These are phyloP conservation scores for Drosophila parabipectinata DNA, from an alignment of 1,140 invertebrate species.

Conservation along the genomic window DNA sequence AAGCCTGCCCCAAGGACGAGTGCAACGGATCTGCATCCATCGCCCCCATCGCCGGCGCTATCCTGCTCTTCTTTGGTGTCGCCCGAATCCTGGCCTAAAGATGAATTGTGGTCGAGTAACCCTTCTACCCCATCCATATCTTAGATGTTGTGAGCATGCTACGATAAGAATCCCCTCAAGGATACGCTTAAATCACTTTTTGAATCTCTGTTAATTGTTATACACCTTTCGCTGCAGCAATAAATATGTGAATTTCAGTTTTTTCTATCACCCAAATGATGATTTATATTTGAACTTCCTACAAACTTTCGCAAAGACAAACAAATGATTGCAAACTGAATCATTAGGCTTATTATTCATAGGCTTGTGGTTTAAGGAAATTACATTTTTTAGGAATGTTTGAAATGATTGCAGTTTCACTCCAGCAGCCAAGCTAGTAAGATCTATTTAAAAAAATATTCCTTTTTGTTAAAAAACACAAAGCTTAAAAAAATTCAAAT, in stretches of 20 bases:
- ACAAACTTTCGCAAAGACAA: too few relatives aligned
- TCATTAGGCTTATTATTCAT: too few relatives aligned
- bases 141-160: conserved; percentile 25
- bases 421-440: conserved; percentile 33
- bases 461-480: neutral
- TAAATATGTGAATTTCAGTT: conserved; percentile 18
- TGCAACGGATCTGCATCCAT: conserved; percentile 69
- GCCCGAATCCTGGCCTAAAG: conserved; percentile 71
- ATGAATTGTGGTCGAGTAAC: neutral
- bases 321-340: too few relatives aligned
- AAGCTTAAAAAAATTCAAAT: neutral
- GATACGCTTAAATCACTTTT: conserved; percentile 20
- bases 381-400: too few relatives aligned
- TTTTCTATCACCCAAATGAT: neutral
- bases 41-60: conserved; percentile 60
- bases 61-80: conserved; percentile 68
- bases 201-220: conserved; percentile 28
- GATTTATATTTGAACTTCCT: neutral
- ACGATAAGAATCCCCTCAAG: neutral
- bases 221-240: conserved; percentile 20
- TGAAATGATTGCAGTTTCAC: too few relatives aligned
- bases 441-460: conserved; percentile 23
- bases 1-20: conserved; percentile 71
- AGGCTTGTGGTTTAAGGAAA: too few relatives aligned
- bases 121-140: conserved; percentile 8